Evolutionary conservation across 2,888 invertebrate species (phyloP).

Genomic region (Dermolepida albohirtum): DNA sequence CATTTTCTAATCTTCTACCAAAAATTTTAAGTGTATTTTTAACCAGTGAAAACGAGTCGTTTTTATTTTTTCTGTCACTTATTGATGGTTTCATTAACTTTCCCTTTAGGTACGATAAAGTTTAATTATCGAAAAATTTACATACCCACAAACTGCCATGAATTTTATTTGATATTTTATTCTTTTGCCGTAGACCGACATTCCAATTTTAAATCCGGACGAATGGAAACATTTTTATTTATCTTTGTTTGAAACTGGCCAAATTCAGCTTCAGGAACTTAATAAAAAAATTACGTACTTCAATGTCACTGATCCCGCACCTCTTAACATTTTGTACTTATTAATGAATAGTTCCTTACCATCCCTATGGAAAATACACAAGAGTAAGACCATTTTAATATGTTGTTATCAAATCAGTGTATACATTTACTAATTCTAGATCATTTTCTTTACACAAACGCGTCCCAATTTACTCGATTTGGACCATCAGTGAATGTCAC

Average conservation of each 20-base stretch:
- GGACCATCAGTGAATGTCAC: constrained; percentile 56
- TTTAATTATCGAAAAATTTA: too few relatives aligned
- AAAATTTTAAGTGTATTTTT: too few relatives aligned
- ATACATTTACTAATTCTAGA: constrained; percentile 53
- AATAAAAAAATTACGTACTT: constrained; percentile 55
- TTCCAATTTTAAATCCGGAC: constrained; percentile 54
- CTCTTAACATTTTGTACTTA: constrained; percentile 55
- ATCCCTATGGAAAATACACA: constrained; percentile 61
- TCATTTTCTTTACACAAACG: constrained; percentile 58
- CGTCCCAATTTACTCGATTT: constrained; percentile 54
- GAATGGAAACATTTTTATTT: constrained; percentile 60
- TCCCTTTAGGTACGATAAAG: too few relatives aligned
- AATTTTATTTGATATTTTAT: too few relatives aligned
- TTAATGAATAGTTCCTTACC: constrained; percentile 55
- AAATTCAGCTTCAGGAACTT: constrained; percentile 53
- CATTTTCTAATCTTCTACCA: too few relatives aligned
- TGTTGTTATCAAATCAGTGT: constrained; percentile 1
- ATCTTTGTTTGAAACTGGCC: constrained; percentile 52
- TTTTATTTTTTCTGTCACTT: too few relatives aligned
- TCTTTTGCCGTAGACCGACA: constrained; percentile 52
- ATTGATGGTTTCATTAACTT: too few relatives aligned
- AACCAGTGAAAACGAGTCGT: too few relatives aligned
- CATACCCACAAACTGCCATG: too few relatives aligned
- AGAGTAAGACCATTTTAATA: constrained; percentile 53
- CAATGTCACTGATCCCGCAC: constrained; percentile 51